These are phyloP conservation scores for Catharus fuscescens DNA, from an alignment of 2,113 vertebrate species.

Conservation along the genomic window DNA sequence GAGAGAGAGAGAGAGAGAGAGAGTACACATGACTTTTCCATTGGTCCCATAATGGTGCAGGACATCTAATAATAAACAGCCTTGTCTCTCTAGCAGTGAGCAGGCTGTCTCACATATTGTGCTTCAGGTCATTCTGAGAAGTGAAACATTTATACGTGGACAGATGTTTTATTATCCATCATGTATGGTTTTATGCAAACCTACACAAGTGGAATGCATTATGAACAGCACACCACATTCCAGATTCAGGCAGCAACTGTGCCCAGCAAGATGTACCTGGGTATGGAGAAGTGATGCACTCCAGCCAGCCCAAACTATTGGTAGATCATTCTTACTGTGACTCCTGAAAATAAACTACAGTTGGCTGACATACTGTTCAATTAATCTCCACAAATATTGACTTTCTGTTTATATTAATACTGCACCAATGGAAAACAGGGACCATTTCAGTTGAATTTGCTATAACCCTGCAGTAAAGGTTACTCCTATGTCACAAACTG, in stretches of 20 bases:
- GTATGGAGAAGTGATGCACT: background rate
- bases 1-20: no score
- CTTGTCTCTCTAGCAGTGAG: background rate
- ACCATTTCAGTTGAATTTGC: background rate
- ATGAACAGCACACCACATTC: background rate
- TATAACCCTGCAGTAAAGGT: background rate
- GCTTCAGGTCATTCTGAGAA: constrained; percentile 45
- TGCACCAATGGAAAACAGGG: background rate
- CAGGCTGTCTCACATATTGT: background rate
- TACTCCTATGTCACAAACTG: background rate
- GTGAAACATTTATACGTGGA: constrained; percentile 2
- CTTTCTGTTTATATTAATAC: background rate
- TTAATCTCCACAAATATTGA: background rate
- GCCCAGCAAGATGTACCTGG: background rate
- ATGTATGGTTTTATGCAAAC: background rate
- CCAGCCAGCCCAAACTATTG: background rate
- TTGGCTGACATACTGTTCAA: background rate
- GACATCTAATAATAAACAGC: constrained; percentile 9
- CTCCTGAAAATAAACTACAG: background rate
- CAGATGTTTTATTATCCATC: constrained; percentile 45
- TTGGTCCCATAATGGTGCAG: background rate
- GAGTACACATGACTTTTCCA: background rate
- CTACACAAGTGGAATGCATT: background rate
- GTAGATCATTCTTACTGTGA: background rate
- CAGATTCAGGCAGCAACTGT: background rate